A percentile compares a stretch with the other conserved stretches of the same genome.
Conservation (phyloP, 2,797 vertebrate species). For the Thamnophis elegans region DNA sequence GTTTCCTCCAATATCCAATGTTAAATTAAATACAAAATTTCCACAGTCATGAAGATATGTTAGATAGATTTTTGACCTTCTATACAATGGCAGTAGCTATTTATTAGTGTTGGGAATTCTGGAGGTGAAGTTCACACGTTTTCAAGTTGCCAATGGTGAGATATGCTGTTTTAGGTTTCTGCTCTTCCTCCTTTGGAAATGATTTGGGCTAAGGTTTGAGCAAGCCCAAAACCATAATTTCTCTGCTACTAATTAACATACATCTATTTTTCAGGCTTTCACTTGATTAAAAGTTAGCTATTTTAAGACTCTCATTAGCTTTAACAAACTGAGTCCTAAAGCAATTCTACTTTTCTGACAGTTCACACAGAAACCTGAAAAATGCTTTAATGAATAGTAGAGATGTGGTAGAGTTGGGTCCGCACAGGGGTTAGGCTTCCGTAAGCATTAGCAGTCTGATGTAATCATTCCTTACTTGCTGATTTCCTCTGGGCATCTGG, state of each 20-base stretch:
- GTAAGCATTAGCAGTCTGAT: not conserved
- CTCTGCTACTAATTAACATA: not conserved
- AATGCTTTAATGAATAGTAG: not conserved
- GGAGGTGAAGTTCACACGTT: not conserved
- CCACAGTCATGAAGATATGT: not conserved
- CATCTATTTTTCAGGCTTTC: not conserved
- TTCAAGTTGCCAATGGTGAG: not conserved
- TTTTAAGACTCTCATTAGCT: not conserved
- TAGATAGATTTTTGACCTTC: not conserved
- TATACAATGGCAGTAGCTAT: not conserved
- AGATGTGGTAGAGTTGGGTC: not conserved
- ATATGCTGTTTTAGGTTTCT: not conserved
- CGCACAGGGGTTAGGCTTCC: not conserved
- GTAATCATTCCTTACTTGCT: not conserved
- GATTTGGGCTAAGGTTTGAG: not conserved
- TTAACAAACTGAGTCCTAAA: not conserved
- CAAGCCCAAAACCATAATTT: not conserved
- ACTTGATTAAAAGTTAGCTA: not conserved
- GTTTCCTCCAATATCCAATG: not conserved
- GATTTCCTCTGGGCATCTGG: not conserved
- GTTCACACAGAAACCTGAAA: not conserved
- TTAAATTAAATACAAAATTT: not conserved
- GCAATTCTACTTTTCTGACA: not conserved
- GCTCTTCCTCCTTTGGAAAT: not conserved
- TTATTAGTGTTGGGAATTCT: not conserved